These are phyloP conservation scores for Xestoiulus laeticollis DNA, from an alignment of 2,888 invertebrate species.

Conservation along the genomic window DNA sequence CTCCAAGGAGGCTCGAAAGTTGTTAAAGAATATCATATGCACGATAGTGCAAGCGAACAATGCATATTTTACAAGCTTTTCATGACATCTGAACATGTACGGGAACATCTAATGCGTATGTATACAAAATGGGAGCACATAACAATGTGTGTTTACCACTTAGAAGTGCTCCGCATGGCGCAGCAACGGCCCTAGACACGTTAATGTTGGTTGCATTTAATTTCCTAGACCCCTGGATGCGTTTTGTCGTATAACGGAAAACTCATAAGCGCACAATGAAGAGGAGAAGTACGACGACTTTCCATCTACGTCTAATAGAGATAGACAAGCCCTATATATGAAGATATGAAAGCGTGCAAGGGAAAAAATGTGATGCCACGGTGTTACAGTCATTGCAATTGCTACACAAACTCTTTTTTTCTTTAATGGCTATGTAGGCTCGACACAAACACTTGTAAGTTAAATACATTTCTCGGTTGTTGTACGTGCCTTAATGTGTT, in stretches of 20 bases:
- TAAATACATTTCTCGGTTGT: not conserved
- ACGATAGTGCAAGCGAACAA: not conserved
- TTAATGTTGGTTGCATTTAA: conserved; percentile 42
- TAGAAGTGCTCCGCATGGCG: conserved; percentile 27
- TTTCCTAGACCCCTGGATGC: conserved; percentile 46
- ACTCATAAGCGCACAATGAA: conserved; percentile 28
- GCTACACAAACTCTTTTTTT: not conserved
- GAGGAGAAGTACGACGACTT: not conserved
- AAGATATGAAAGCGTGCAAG: not conserved
- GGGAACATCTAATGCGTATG: conserved; percentile 31
- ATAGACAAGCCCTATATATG: conserved; percentile 19
- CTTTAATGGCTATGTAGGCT: conserved; percentile 8
- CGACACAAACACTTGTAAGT: conserved; percentile 9
- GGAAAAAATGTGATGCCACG: not conserved
- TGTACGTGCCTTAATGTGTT: not conserved
- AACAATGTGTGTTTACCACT: conserved; percentile 12
- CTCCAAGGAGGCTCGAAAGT: conserved; percentile 13
- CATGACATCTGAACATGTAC: conserved; percentile 15
- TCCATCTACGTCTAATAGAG: not conserved
- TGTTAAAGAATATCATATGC: conserved; percentile 41
- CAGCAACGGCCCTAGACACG: not conserved
- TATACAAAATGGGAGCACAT: conserved; percentile 10
- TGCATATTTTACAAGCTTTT: conserved; percentile 27
- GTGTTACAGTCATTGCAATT: not conserved
- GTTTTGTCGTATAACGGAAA: conserved; percentile 44